Base-by-base conservation (phyloP, 2,797 vertebrate species). In the Hypotaenidia philippensis region DNA sequence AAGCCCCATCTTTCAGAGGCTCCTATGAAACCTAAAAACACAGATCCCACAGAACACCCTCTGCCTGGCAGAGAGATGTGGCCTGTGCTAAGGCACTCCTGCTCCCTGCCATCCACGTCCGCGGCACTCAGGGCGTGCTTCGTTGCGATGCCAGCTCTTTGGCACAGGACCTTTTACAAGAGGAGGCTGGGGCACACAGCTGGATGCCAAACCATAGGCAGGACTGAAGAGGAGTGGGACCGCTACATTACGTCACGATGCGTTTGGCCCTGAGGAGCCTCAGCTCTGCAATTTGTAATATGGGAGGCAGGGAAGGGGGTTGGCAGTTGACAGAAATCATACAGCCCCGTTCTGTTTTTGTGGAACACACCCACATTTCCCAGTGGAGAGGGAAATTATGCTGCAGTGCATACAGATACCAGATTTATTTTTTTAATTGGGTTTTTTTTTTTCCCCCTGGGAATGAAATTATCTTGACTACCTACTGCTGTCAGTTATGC, bases 361-460 rank as follows among this genome's bases (percentile, higher is more conserved):
- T 71, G 4, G 1, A 49, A 68, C 12, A 10, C 50, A 52, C 25
- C 15, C n/a, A 57, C 13, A 20, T 86, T 61, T 77, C 47, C 82
- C 71, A 57, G 17, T n/a, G 50, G 59, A 68, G 19, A 15, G 26
- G 6, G 36, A 79, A 87, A 80, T 65, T 49, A 36, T 49, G 60
- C 36, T 55, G 29, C 53, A 50, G 26, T 40, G 40, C 41, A 36
- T 36, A 65, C 19, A 80, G 38, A 26, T 69, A 38, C 21, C 36
- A 12, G 17, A 26, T 71, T 70, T 5, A 29, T 80, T 61, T 15
- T 20, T 2, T 59, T 59, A 13, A 23, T 49, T 52, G 9, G 9
- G 10, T 8, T 3, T 0, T 13, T 12, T 3, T 0, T 15, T 63
- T 83, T 40, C 13, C 5, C 27, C 14, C 78, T 50, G 31, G 36